Evolutionary conservation across 2,113 vertebrate genomes (phyloP).

Genomic region (Otolemur garnettii): DNA sequence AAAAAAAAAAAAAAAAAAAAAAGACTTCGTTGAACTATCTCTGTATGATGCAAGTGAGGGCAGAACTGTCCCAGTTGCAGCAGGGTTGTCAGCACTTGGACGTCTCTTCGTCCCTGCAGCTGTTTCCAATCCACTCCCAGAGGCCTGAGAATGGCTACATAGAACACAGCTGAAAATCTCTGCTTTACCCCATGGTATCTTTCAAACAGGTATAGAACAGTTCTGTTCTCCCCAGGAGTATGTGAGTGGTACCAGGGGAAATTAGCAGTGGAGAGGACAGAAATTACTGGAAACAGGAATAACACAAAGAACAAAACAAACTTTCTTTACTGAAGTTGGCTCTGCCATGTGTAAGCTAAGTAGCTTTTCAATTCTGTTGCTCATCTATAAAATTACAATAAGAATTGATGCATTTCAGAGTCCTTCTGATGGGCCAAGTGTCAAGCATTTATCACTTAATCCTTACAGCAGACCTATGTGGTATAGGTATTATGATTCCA

Average conservation of each 20-base stretch:
- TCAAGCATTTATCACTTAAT: not conserved
- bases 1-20: too few species aligned
- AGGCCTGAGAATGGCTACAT: not conserved
- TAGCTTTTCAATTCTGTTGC: not conserved
- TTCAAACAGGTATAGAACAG: not conserved
- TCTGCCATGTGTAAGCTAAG: not conserved
- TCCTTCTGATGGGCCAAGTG: not conserved
- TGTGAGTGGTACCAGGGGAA: not conserved
- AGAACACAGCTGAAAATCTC: not conserved
- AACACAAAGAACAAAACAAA: not conserved
- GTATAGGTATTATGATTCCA: not conserved
- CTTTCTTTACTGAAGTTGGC: not conserved
- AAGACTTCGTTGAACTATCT: not conserved
- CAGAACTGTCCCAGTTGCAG: not conserved
- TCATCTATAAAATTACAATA: not conserved
- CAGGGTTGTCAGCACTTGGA: not conserved
- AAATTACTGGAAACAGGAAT: not conserved
- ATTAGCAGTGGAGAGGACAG: not conserved
- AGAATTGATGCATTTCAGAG: not conserved
- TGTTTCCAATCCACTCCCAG: not conserved
- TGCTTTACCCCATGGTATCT: not conserved
- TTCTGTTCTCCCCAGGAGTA: not conserved
- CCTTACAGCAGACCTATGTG: not conserved
- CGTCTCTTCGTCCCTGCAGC: accelerated
- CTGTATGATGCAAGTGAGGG: not conserved